These are phyloP conservation scores for Peucedramus taeniatus DNA, from an alignment of 2,113 vertebrate species.

Conservation along the genomic window DNA sequence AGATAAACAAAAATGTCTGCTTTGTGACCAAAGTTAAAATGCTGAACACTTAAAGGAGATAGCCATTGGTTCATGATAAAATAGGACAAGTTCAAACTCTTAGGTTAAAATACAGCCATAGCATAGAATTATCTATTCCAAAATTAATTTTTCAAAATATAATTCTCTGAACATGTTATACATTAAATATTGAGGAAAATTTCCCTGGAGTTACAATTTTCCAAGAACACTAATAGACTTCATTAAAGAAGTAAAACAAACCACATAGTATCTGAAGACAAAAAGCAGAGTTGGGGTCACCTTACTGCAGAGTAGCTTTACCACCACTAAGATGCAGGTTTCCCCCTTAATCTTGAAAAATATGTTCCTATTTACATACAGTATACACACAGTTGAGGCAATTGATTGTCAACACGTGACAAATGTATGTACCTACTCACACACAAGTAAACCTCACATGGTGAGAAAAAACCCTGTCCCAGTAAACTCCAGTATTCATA, in stretches of 20 bases:
- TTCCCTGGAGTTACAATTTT: constrained; percentile 43
- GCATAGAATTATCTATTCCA: constrained; percentile 47
- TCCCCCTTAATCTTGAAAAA: constrained; percentile 45
- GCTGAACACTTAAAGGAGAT: constrained; percentile 6
- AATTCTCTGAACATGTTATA: constrained; percentile 48
- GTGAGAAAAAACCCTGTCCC: constrained; percentile 52
- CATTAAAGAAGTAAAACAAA: constrained; percentile 39
- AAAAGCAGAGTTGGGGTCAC: constrained; percentile 29
- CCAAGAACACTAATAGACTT: constrained; percentile 48
- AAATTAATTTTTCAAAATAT: constrained; percentile 51
- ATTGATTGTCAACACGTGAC: constrained; percentile 65
- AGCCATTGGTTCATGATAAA: constrained; percentile 21
- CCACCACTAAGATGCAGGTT: constrained; percentile 42
- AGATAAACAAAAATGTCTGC: constrained; percentile 31
- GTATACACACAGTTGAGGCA: constrained; percentile 68
- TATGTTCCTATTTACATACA: constrained; percentile 63
- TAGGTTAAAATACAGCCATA: constrained; percentile 39
- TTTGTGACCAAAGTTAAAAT: neutral
- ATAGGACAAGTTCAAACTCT: constrained; percentile 43
- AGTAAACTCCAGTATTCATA: constrained; percentile 66
- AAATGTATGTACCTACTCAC: constrained; percentile 63
- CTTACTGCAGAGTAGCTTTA: constrained; percentile 37
- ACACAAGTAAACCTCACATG: constrained; percentile 60
- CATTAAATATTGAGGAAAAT: constrained; percentile 39
- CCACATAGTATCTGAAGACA: constrained; percentile 30